phyloP scores from a whole-genome alignment of 2,888 invertebrate genomes.

The Cheilosia pagana region DNA sequence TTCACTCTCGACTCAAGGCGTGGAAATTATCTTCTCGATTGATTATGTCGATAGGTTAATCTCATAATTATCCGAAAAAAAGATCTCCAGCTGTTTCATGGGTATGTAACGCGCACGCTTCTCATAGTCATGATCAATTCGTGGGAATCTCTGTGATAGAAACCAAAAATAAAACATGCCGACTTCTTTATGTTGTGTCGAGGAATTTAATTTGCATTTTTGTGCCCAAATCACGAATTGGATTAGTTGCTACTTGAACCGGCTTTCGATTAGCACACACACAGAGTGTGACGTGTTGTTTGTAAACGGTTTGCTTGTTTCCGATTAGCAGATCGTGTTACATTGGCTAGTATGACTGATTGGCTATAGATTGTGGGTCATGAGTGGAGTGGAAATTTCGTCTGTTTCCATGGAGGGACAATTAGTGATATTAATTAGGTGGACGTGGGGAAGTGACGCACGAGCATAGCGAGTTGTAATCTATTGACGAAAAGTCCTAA shows the following conservation, averaged over 20 bases:
- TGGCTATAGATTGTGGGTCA: neutral
- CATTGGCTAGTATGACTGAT: neutral
- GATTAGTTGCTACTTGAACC: conserved; percentile 21
- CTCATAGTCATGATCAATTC: conserved; percentile 12
- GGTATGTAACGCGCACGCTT: conserved; percentile 23
- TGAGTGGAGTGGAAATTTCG: neutral
- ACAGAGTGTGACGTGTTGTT: conserved; percentile 37
- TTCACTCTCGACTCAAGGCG: conserved; percentile 42
- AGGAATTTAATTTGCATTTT: conserved; percentile 42
- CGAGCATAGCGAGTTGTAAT: too few species aligned
- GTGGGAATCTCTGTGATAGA: neutral
- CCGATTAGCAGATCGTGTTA: conserved; percentile 49
- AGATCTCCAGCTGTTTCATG: conserved; percentile 15
- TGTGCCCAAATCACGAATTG: conserved; percentile 39
- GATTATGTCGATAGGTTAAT: conserved; percentile 69
- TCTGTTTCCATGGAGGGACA: neutral
- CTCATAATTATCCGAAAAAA: conserved; percentile 45
- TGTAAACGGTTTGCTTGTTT: conserved; percentile 49
- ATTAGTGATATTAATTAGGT: neutral
- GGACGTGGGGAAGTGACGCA: too few species aligned
- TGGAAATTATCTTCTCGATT: conserved; percentile 49
- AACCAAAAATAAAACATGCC: neutral
- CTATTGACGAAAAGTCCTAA: too few species aligned
- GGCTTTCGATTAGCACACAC: conserved; percentile 48
- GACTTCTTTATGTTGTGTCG: neutral